phyloP scores from a whole-genome alignment of 2,888 invertebrate genomes.

The Ceraclea dissimilis region DNA sequence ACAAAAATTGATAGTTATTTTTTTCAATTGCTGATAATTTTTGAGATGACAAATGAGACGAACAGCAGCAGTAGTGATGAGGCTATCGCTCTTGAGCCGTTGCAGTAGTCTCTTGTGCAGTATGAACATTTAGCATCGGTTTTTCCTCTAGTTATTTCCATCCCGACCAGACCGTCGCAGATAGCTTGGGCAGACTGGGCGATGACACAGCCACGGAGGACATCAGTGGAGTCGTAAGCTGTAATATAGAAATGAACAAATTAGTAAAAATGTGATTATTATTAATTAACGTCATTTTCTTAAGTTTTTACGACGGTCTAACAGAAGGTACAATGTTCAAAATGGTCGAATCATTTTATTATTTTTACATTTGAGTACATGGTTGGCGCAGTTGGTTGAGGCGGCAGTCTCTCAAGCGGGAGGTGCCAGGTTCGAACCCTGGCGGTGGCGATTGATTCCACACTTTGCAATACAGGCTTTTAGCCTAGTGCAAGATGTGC shows the following conservation, averaged over 20 bases:
- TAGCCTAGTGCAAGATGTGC: too few relatives aligned
- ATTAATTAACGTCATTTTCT: not conserved
- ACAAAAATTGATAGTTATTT: too few relatives aligned
- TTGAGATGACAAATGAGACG: conserved; percentile 2
- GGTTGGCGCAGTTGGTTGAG: too few relatives aligned
- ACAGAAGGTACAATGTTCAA: not conserved
- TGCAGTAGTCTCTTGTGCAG: conserved; percentile 41
- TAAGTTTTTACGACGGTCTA: not conserved
- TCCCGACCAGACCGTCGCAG: conserved; percentile 38
- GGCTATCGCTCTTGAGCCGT: conserved; percentile 27
- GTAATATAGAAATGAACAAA: conserved; percentile 29
- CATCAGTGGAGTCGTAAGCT: conserved; percentile 45
- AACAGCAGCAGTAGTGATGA: not conserved
- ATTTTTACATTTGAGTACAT: too few relatives aligned
- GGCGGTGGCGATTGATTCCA: too few relatives aligned
- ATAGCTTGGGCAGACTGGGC: conserved; percentile 39
- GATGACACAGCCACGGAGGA: conserved; percentile 41
- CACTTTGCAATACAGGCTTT: too few relatives aligned
- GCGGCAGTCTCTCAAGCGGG: too few relatives aligned
- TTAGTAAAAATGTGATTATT: too few relatives aligned
- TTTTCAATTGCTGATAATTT: conserved; percentile 1
- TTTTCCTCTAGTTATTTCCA: conserved; percentile 42
- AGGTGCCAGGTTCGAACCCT: too few relatives aligned
- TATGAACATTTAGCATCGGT: conserved; percentile 42
- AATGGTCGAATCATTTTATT: too few relatives aligned